phyloP scores from a whole-genome alignment of 2,888 invertebrate genomes.

The Cenopis cana region DNA sequence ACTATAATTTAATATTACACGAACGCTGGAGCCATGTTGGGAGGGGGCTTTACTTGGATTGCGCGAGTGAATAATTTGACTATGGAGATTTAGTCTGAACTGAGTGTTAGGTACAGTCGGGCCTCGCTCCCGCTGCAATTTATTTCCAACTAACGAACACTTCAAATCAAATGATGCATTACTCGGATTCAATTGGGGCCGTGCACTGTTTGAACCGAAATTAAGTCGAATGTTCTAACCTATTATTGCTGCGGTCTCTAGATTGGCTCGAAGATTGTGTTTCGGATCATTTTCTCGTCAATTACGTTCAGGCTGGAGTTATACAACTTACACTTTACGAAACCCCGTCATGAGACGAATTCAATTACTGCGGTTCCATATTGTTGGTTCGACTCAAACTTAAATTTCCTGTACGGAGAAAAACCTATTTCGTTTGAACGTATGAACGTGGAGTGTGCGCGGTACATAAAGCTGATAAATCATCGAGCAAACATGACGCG shows the following conservation, averaged over 20 bases:
- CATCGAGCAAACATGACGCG: constrained; percentile 54
- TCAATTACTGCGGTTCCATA: constrained; percentile 44
- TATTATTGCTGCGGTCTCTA: constrained; percentile 52
- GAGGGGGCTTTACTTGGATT: constrained; percentile 75
- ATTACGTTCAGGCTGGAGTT: constrained; percentile 50
- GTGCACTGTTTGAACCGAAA: constrained; percentile 44
- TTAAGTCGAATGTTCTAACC: constrained; percentile 50
- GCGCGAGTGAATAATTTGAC: constrained; percentile 82
- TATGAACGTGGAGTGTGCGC: constrained; percentile 41
- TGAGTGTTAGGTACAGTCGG: constrained; percentile 51
- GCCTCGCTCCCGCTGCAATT: constrained; percentile 67
- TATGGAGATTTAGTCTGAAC: constrained; percentile 70
- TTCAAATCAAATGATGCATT: constrained; percentile 62
- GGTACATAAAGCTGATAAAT: constrained; percentile 57
- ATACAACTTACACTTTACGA: constrained; percentile 44
- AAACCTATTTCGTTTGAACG: constrained; percentile 27
- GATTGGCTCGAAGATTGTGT: constrained; percentile 52
- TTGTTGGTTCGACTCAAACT: constrained; percentile 27
- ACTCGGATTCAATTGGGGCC: constrained; percentile 62
- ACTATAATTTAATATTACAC: constrained; percentile 84
- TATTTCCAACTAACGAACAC: constrained; percentile 71
- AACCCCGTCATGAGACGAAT: constrained; percentile 39
- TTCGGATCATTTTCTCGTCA: constrained; percentile 53
- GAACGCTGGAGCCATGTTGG: constrained; percentile 65
- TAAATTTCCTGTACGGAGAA: constrained; percentile 33